Percentiles rank a stretch among this genome's conserved stretches.
Conservation (phyloP, 2,113 vertebrate species). For the Xerus inauris region DNA sequence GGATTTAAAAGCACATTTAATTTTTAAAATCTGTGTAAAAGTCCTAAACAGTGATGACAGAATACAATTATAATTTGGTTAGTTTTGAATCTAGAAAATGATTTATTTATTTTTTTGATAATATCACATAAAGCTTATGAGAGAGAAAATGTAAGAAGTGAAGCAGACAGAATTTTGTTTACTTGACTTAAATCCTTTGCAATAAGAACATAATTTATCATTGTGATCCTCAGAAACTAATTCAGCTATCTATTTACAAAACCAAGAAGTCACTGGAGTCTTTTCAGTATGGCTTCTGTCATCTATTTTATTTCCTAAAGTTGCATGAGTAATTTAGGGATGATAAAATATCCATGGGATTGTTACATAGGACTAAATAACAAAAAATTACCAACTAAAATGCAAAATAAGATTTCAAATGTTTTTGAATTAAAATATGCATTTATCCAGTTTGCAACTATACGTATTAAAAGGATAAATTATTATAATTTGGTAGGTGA, state of each 20-base stretch:
- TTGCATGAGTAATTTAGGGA: background rate
- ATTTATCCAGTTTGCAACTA: background rate
- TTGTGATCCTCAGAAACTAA: constrained; percentile 50
- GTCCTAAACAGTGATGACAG: background rate
- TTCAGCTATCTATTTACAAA: constrained; percentile 28
- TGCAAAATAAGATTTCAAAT: background rate
- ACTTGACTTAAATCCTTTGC: constrained; percentile 12
- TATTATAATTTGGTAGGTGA: background rate
- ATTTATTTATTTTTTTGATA: constrained; percentile 44
- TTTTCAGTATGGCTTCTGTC: background rate
- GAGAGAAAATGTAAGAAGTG: background rate
- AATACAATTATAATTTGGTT: background rate
- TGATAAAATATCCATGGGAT: background rate
- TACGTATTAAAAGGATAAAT: background rate
- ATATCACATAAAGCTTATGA: background rate
- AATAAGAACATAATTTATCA: constrained; percentile 54
- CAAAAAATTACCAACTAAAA: background rate
- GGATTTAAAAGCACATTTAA: background rate
- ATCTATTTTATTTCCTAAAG: constrained; percentile 17
- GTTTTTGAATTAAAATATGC: background rate
- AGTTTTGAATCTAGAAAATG: constrained; percentile 5
- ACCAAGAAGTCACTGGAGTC: background rate
- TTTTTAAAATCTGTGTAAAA: background rate
- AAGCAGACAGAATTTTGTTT: constrained; percentile 30
- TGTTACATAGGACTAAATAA: background rate